Conservation (phyloP, 2,797 vertebrate species). For the Orientallactaga sibirica region DNA sequence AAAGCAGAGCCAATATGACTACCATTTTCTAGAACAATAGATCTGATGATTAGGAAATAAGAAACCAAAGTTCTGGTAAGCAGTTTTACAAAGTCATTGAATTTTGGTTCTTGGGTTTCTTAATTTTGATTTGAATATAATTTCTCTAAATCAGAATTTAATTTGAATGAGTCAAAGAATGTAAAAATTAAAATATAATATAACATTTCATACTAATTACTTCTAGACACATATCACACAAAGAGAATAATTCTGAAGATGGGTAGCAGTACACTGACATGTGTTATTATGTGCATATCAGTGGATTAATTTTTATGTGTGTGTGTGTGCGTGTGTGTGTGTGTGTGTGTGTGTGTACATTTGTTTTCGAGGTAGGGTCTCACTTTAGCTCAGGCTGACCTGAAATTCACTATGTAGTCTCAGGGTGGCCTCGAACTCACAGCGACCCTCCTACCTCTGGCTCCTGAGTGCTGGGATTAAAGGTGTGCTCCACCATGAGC, state of each 20-base stretch:
- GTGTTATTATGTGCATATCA: background rate
- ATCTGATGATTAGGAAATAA: background rate
- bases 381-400: too few relatives aligned
- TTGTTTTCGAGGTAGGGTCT: too few relatives aligned
- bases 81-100: background rate
- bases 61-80: background rate
- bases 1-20: background rate
- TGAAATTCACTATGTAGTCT: too few relatives aligned
- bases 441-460: too few relatives aligned
- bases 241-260: background rate
- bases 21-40: background rate
- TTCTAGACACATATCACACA: background rate
- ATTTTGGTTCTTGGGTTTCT: background rate
- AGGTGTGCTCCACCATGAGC: too few relatives aligned
- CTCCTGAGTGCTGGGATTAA: too few relatives aligned
- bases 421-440: too few relatives aligned
- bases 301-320: background rate
- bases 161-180: background rate
- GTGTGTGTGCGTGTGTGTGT: too few relatives aligned
- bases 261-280: background rate
- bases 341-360: too few relatives aligned
- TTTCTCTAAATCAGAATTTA: conserved; percentile 19
- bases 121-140: background rate
- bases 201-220: background rate
- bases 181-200: background rate